Base-by-base conservation (phyloP, 2,113 vertebrate genomes). In the Ophthalmolycus amberensis region DNA sequence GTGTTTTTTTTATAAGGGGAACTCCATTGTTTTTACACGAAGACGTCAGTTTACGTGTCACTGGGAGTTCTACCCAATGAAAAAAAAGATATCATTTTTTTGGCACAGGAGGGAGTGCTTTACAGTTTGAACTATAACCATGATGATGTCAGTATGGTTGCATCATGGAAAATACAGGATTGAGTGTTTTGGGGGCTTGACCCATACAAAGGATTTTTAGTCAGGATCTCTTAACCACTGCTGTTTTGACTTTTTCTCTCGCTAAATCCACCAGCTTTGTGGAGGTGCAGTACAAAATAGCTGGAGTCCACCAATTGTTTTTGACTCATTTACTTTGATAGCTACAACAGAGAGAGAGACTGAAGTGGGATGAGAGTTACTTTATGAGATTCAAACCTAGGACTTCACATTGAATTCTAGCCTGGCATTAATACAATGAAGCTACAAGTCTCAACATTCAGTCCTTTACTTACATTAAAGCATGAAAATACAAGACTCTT, bases 401-500 rank as follows among this genome's bases (percentile, higher is more conserved):
- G 3, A 50, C 32, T 68, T 58, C 11, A 38, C 18, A 63, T 1
- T 48, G 16, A 58, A 56, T 27, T 50, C 6, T 42, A 15, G 2
- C 29, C 27, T 29, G 8, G 18, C 69, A 29, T 27, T 29, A 48
- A 37, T 1, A 56, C 29, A 56, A 64, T 46, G 50, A 3, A n/a
- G 15, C 46, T 27, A 22, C 10, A 56, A 15, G n/a, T 58, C 27
- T 34, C 25, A n/a, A 68, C 44, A 34, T 65, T 27, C 20, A 68
- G 3, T 1, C 16, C 29, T 63, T 20, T n/a, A 71, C 62, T n/a
- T 74, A 25, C 27, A 34, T 38, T 18, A 66, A 71, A 71, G 40
- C 14, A 77, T 75, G 50, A 20, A 77, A 64, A 50, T 29, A 56
- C 52, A 38, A 37, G 9, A 56, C n/a, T 67, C 60, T 64, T 79